These are phyloP conservation scores for Tromatobia lineatoria DNA, from an alignment of 2,888 invertebrate genomes.

Conservation along the genomic window DNA sequence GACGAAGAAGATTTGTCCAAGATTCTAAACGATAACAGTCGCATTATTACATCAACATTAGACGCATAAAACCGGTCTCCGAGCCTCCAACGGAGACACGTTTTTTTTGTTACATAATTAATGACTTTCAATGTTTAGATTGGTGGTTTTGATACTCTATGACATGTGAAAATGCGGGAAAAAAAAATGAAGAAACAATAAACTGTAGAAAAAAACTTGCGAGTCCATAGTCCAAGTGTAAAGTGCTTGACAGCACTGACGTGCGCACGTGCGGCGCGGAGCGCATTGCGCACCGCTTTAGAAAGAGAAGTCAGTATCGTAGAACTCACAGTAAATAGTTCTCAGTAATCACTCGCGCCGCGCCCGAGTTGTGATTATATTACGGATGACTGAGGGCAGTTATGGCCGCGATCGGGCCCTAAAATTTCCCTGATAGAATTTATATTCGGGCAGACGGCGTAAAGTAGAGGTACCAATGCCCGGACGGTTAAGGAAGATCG, in stretches of 20 bases:
- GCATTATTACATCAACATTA: background rate
- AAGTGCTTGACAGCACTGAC: background rate
- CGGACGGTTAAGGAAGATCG: too few relatives aligned
- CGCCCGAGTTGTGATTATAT: too few relatives aligned
- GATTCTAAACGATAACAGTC: background rate
- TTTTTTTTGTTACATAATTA: background rate
- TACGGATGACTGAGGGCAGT: too few relatives aligned
- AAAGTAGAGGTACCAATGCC: too few relatives aligned
- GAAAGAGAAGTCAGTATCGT: background rate
- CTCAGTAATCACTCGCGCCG: too few relatives aligned
- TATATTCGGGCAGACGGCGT: too few relatives aligned
- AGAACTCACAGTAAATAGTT: too few relatives aligned
- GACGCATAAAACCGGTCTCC: background rate
- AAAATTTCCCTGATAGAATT: too few relatives aligned
- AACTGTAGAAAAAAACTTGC: background rate
- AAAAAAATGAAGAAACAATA: background rate
- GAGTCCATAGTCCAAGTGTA: constrained; percentile 8
- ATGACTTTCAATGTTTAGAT: background rate
- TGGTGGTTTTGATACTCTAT: background rate
- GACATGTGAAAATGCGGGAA: background rate
- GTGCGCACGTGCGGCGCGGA: background rate
- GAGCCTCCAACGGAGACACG: background rate
- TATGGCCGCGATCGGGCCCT: too few relatives aligned
- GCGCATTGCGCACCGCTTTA: constrained; percentile 3
- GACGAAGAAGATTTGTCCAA: background rate